These are phyloP conservation scores for Crossocerus cetratus DNA, from an alignment of 2,888 invertebrate species.

Conservation along the genomic window DNA sequence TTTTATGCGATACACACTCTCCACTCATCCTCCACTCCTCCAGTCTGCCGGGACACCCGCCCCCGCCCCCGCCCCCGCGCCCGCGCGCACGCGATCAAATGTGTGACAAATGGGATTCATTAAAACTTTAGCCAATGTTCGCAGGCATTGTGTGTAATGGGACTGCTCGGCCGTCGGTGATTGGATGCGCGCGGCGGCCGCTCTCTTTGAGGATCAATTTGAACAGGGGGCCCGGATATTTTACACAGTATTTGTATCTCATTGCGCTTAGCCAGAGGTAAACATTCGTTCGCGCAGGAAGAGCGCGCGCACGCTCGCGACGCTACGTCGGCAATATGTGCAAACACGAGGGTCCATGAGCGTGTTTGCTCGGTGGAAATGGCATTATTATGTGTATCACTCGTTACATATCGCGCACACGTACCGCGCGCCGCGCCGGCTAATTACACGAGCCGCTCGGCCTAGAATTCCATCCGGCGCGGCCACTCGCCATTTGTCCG, in stretches of 20 bases:
- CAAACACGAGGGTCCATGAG: not conserved
- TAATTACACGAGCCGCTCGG: slow-evolving; percentile 14
- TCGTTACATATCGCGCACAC: slow-evolving; percentile 20
- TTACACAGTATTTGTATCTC: not conserved
- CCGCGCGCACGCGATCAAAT: slow-evolving; percentile 13
- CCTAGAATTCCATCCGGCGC: not conserved
- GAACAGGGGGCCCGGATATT: not conserved
- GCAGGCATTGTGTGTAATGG: no score
- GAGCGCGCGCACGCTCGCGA: not conserved
- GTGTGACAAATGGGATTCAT: not conserved
- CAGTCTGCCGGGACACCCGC: slow-evolving; percentile 5
- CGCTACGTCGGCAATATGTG: not conserved
- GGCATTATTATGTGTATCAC: slow-evolving; percentile 25
- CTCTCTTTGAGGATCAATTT: not conserved
- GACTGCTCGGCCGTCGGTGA: no score
- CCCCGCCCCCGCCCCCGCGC: slow-evolving; percentile 3
- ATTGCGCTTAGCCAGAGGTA: not conserved
- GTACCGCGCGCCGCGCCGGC: not conserved
- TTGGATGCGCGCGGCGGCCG: not conserved
- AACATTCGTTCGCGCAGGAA: not conserved
- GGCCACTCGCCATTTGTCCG: not conserved
- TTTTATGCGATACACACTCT: slow-evolving; percentile 37
- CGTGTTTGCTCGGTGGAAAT: not conserved
- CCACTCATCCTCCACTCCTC: no score
- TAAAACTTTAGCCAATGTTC: slow-evolving; percentile 4